Base-by-base conservation (phyloP, 2,888 invertebrate species). In the Tetropium fuscum region DNA sequence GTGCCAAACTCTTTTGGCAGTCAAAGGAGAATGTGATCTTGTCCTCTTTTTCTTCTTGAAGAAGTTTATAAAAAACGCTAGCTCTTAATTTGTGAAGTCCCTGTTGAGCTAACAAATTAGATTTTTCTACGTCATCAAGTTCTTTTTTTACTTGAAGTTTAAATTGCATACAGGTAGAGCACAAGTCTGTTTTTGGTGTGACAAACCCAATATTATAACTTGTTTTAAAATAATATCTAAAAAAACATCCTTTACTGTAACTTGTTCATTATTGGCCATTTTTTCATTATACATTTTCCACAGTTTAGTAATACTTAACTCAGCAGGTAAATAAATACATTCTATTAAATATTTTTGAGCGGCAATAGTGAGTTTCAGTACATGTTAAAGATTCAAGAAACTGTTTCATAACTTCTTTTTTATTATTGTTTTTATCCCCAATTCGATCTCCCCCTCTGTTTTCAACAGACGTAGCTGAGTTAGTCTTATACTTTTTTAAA, bases 21-120 rank as follows among this genome's bases (percentile, higher is more conserved):
- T 61, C 61, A 27, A 55, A 60, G 2, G 63, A 64, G 15, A 78
- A 38, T 27, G 56, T 72, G 8, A 69, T 1, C 20, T 61, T 11
- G 13, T 62, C 58, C 10, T 16, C 7, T 13, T 15, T 16, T 16
- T 30, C 47, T 45, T 16, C 10, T 11, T 45, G 8, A 2, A 45
- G 16, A 16, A 30, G 8, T 27, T 41, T 25, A 30, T 38, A 53
- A 11, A 53, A 53, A 13, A 16, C 25, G 27, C 30, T 40, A 19
- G 41, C 41, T 13, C 53, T 8, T 27, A 32, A 13, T 27, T 53
- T 53, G 13, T 38, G 27, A 1, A 40, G 2, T 27, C 27, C 15
- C 8, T 38, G 30, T 8, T 49, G 34, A 15, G 6, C 13, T 13
- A 41, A 22, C 13, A 41, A n/a, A 11, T 41, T n/a, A 22, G n/a